Percentiles rank a stretch among this genome's conserved stretches.
phyloP scores from a whole-genome alignment of 2,888 invertebrate species.

The Dichetophora obliterata region DNA sequence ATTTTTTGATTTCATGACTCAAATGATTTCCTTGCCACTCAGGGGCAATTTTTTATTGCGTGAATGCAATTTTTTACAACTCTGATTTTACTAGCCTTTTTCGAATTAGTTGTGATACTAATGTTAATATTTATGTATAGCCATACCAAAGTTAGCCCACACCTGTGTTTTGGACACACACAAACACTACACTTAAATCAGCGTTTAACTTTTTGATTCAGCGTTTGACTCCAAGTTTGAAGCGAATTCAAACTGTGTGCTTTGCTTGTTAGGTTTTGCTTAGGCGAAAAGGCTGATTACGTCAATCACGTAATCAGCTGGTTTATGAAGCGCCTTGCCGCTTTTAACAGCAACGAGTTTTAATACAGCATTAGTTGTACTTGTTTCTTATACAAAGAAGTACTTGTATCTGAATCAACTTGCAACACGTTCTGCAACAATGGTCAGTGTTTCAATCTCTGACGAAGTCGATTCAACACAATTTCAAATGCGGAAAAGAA shows the following conservation, averaged over 20 bases:
- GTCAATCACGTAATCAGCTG: conserved; percentile 13
- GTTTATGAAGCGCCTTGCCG: not conserved
- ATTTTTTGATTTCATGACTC: no score
- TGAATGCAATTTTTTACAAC: no score
- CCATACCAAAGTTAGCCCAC: no score
- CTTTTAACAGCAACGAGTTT: not conserved
- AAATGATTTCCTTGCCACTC: no score
- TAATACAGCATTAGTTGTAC: no score
- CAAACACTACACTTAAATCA: not conserved
- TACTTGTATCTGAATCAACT: not conserved
- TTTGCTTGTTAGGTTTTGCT: not conserved
- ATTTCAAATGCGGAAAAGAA: conserved; percentile 33
- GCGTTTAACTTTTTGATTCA: not conserved
- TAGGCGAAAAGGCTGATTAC: not conserved
- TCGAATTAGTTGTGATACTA: not conserved
- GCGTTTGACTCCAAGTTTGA: not conserved
- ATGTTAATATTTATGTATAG: no score
- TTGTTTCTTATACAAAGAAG: no score
- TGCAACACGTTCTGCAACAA: not conserved
- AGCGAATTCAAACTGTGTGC: not conserved
- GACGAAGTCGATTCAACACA: not conserved
- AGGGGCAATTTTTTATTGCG: no score
- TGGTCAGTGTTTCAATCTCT: not conserved
- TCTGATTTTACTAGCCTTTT: no score
- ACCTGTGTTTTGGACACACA: not conserved